phyloP scores from a whole-genome alignment of 2,888 invertebrate genomes.

The Pyralis farinalis region DNA sequence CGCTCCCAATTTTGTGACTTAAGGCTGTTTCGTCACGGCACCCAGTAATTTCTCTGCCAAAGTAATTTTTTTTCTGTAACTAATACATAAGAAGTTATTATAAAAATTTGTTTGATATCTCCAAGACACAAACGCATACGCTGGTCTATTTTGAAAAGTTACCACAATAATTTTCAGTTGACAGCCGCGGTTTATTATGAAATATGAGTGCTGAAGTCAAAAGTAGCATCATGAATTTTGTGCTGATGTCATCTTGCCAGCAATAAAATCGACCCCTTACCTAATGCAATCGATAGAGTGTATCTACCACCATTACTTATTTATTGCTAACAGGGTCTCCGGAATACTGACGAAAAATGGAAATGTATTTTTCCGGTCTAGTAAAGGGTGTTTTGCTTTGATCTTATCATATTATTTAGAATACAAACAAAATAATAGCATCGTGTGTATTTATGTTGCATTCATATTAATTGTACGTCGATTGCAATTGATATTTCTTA shows the following conservation, averaged over 20 bases:
- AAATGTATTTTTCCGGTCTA: conserved; percentile 33
- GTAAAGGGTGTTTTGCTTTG: conserved; percentile 22
- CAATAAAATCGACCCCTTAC: conserved; percentile 51
- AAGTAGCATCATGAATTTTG: conserved; percentile 4
- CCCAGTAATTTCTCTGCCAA: no score
- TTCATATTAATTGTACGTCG: not conserved
- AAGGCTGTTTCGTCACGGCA: no score
- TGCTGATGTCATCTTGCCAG: conserved; percentile 51
- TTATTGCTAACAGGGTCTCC: conserved; percentile 54
- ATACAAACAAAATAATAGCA: not conserved
- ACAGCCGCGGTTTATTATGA: not conserved
- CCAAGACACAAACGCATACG: no score
- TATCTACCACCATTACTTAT: conserved; percentile 55
- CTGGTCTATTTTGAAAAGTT: no score
- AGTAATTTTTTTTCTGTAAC: no score
- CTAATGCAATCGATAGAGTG: conserved; percentile 58
- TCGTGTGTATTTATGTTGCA: not conserved
- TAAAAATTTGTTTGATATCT: no score
- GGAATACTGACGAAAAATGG: conserved; percentile 42
- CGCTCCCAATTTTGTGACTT: no score
- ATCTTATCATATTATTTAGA: conserved; percentile 22
- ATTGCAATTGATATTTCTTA: not conserved
- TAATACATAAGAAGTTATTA: no score
- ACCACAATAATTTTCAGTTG: no score
- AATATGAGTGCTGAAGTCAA: conserved; percentile 1